These are phyloP conservation scores for Anoncus sp. DNA, from an alignment of 2,888 invertebrate species.

Conservation along the genomic window DNA sequence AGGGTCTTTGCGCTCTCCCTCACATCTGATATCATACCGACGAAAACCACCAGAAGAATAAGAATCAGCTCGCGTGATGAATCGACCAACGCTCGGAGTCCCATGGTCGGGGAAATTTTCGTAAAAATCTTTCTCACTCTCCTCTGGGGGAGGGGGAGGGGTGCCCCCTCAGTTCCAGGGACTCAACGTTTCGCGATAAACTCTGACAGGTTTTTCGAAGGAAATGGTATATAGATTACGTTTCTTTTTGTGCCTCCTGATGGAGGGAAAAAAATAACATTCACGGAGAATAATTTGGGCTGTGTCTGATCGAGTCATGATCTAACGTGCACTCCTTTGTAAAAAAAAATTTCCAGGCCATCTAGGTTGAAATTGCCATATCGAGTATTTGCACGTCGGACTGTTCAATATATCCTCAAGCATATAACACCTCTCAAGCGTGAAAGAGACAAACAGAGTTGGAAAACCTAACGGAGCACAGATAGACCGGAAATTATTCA, in stretches of 20 bases:
- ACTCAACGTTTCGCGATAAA: slow-evolving; percentile 35
- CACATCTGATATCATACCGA: slow-evolving; percentile 31
- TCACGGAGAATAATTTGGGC: no score
- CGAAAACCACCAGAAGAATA: slow-evolving; percentile 51
- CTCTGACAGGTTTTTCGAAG: slow-evolving; percentile 3
- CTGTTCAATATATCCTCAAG: not conserved
- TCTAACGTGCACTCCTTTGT: no score
- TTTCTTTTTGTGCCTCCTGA: not conserved
- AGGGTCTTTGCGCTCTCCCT: slow-evolving; percentile 10
- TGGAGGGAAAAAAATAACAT: not conserved
- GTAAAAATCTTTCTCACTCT: slow-evolving; percentile 17
- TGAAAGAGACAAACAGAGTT: not conserved
- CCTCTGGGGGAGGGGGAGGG: no score
- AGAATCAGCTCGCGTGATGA: slow-evolving; percentile 61
- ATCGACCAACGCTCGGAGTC: slow-evolving; percentile 48
- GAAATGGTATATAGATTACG: not conserved
- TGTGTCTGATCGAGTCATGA: not conserved
- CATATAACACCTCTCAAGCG: not conserved
- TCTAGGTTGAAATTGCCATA: not conserved
- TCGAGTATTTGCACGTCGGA: not conserved
- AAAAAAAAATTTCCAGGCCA: no score
- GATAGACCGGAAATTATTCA: slow-evolving; percentile 62
- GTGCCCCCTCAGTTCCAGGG: not conserved
- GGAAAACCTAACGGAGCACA: slow-evolving; percentile 7
- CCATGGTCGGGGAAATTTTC: slow-evolving; percentile 45